Evolutionary conservation across 2,888 invertebrate species (phyloP).

Genomic region (Cenopis cana): DNA sequence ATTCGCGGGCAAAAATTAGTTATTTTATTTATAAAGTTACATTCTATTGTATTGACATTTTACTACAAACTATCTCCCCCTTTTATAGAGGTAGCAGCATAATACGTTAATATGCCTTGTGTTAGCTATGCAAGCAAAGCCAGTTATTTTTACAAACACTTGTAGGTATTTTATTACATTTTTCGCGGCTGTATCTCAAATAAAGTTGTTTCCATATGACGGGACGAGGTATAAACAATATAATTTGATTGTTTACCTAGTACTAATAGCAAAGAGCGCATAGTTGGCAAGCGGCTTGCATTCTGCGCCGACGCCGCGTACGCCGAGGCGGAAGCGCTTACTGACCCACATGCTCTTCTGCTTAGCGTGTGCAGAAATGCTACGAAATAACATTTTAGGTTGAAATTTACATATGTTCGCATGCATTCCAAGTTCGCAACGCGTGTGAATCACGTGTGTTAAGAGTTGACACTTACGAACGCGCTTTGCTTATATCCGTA

Average conservation of each 20-base stretch:
- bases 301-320: slow-evolving; percentile 57
- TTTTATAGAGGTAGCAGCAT: too few relatives aligned
- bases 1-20: too few relatives aligned
- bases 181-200: not conserved
- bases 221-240: slow-evolving; percentile 1
- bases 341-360: slow-evolving; percentile 63
- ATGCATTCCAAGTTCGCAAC: slow-evolving; percentile 38
- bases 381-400: slow-evolving; percentile 43
- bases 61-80: too few relatives aligned
- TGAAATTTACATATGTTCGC: slow-evolving; percentile 43
- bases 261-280: slow-evolving; percentile 46
- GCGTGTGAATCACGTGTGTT: slow-evolving; percentile 39
- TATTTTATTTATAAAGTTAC: too few relatives aligned
- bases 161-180: not conserved
- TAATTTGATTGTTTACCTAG: slow-evolving; percentile 30
- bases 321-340: slow-evolving; percentile 66
- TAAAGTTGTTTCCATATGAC: not conserved
- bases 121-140: too few relatives aligned
- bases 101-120: too few relatives aligned
- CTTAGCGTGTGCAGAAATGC: slow-evolving; percentile 55
- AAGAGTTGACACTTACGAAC: not conserved
- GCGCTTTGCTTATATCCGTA: slow-evolving; percentile 36
- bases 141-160: too few relatives aligned
- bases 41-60: too few relatives aligned
- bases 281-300: slow-evolving; percentile 64